These are phyloP conservation scores for Hirtodrosophila duncani DNA, from an alignment of 2,888 invertebrate genomes.

Conservation along the genomic window DNA sequence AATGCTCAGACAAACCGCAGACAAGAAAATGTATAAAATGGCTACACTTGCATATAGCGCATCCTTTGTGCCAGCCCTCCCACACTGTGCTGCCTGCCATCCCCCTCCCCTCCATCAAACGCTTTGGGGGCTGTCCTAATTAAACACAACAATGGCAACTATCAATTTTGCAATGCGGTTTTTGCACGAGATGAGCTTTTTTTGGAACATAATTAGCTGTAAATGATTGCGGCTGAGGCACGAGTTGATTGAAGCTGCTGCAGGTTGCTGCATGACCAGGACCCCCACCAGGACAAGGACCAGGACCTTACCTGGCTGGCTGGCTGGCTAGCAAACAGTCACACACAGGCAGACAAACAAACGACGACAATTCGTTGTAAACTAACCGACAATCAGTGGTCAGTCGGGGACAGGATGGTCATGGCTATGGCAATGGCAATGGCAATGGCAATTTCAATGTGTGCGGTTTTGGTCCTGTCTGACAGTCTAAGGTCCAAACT, in stretches of 20 bases:
- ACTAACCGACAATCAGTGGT: neutral
- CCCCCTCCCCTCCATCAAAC: too few species aligned
- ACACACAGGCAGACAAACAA: too few species aligned
- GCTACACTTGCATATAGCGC: too few species aligned
- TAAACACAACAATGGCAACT: constrained; percentile 7
- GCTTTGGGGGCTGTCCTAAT: too few species aligned
- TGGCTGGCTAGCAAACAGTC: too few species aligned
- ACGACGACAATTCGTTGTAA: constrained; percentile 6
- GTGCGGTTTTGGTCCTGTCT: too few species aligned
- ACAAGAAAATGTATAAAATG: constrained; percentile 11
- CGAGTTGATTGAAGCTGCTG: constrained; percentile 27
- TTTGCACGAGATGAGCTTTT: constrained; percentile 30
- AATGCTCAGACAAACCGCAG: constrained; percentile 31
- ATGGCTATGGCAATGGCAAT: neutral
- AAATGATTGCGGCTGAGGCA: constrained; percentile 36
- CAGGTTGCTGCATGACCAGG: neutral
- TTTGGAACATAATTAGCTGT: constrained; percentile 44
- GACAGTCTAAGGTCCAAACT: too few species aligned
- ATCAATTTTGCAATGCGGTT: constrained; percentile 38
- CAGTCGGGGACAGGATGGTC: neutral
- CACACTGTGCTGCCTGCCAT: too few species aligned
- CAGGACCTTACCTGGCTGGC: too few species aligned
- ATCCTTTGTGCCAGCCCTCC: too few species aligned
- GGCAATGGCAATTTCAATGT: too few species aligned
- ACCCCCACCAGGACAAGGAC: too few species aligned